Base-by-base conservation (phyloP, 2,797 vertebrate genomes). In the Sebastolobus altivelis region DNA sequence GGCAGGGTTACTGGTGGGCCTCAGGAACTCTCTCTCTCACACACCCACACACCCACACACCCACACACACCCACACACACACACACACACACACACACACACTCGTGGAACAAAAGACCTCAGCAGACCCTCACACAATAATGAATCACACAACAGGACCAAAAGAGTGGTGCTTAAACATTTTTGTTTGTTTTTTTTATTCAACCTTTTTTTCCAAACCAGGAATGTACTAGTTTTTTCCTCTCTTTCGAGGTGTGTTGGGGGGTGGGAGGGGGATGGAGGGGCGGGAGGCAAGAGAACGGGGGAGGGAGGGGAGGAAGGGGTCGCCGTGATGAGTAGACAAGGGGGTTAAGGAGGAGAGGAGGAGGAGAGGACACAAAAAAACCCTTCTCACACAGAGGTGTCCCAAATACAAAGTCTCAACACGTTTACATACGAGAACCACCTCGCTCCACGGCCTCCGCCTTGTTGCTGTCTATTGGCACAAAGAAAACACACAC, bases 201-300 rank as follows among this genome's bases (percentile, higher is more conserved):
- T 95, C 93, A 95, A 95, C 93, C 88, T 94, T 95, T 95, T 93
- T 95, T 94, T 95, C 93, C 95, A 95, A 96, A 96, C 92, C 93
- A 94, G 96, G 96, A 96, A 96, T 96, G 96, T 96, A 95, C 94
- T 96, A 94, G 92, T 95, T 94, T 93, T 94, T 94, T 93, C 90
- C 92, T 93, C 91, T 94, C 89, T 88, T 91, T 92, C 90, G 94
- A 95, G 91, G 91, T 91, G 93, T 91, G 94, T 93, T 83, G 80
- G 82, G 59, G 62, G 72, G 35, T 59, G 25, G 54, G 65, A 22
- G 13, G 8, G 6, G 66, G 16, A 16, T 25, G 25, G 25, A 25
- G 25, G 25, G 25, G 25, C 25, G 25, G 29, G 29, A 43, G 13
- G 11, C 29, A 67, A 27, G 58, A 79, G 75, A 35, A 22, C 22